These are phyloP conservation scores for Spea multiplicata DNA, from an alignment of 2,113 vertebrate genomes.

Conservation along the genomic window DNA sequence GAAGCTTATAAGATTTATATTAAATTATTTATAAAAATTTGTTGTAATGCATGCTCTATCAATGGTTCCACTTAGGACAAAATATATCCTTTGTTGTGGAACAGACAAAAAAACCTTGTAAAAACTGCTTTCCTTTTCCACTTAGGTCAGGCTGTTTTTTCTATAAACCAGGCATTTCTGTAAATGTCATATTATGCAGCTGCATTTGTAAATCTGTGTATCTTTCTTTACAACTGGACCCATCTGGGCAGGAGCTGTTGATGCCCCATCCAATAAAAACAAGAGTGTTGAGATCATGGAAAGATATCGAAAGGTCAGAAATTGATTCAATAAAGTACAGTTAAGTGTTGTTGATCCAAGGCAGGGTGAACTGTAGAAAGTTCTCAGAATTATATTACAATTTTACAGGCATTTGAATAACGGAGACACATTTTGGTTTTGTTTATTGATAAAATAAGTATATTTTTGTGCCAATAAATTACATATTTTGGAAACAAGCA, in stretches of 20 bases:
- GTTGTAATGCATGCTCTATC: not conserved
- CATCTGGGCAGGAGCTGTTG: slow-evolving; percentile 3
- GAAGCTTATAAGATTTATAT: no score
- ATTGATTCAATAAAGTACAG: not conserved
- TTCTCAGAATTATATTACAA: not conserved
- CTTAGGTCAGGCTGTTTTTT: not conserved
- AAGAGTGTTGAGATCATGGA: slow-evolving; percentile 20
- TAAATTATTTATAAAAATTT: not conserved
- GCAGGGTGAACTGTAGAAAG: not conserved
- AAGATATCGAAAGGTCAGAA: slow-evolving; percentile 11
- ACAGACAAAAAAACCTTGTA: not conserved
- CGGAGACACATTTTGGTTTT: no score
- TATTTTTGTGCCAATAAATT: not conserved
- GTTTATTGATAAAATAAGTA: not conserved
- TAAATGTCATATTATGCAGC: not conserved
- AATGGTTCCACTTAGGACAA: not conserved
- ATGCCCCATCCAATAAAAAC: slow-evolving; percentile 14
- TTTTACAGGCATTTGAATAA: not conserved
- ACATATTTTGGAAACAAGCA: no score
- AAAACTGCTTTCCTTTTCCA: not conserved
- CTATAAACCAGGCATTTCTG: not conserved
- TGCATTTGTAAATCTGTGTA: slow-evolving; percentile 2
- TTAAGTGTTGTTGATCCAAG: not conserved
- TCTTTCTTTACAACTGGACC: not conserved
- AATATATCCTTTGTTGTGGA: not conserved